phyloP scores from a whole-genome alignment of 2,113 vertebrate species.

The Elgaria multicarinata region DNA sequence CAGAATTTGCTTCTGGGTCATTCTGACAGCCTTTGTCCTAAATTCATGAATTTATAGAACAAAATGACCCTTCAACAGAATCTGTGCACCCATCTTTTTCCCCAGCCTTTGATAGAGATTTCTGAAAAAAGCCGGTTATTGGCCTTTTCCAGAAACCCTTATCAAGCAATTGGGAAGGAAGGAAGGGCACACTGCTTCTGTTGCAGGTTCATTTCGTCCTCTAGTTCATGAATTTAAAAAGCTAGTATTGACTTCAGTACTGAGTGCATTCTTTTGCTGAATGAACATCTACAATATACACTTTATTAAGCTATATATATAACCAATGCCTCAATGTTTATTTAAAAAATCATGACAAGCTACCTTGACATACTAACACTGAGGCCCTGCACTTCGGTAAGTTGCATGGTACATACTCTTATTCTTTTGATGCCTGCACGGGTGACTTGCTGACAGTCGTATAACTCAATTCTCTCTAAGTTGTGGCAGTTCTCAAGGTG shows the following conservation, averaged over 20 bases:
- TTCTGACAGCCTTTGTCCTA: background rate
- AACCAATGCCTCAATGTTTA: background rate
- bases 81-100: background rate
- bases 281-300: background rate
- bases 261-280: background rate
- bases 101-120: background rate
- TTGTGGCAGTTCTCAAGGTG: conserved; percentile 91
- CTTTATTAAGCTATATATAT: background rate
- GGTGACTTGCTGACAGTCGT: conserved; percentile 93
- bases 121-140: background rate
- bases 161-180: background rate
- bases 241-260: background rate
- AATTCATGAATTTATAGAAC: background rate
- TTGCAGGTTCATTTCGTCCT: background rate
- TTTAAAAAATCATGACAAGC: background rate
- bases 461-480: conserved; percentile 91
- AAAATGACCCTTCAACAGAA: background rate
- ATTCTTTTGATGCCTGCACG: conserved; percentile 92
- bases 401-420: conserved; percentile 77
- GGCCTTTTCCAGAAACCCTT: background rate
- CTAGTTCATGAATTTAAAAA: background rate
- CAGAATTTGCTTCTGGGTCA: background rate
- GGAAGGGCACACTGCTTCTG: background rate
- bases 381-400: background rate
- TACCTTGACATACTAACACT: background rate